phyloP scores from a whole-genome alignment of 2,113 vertebrate species.

The Astatoreochromis straeleni region DNA sequence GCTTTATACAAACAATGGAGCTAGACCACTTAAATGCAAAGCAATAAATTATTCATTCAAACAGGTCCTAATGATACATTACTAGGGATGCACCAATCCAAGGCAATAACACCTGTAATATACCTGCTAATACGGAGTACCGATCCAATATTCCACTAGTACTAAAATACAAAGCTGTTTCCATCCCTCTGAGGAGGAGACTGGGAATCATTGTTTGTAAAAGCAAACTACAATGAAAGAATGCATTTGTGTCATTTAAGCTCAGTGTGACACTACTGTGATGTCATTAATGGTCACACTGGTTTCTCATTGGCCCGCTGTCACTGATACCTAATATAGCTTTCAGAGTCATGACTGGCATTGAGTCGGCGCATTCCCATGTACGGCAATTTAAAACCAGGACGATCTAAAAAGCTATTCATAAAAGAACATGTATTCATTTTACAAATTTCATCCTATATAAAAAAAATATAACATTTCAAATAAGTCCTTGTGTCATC shows the following conservation, averaged over 20 bases:
- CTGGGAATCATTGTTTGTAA: not conserved
- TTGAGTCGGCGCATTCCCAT: not conserved
- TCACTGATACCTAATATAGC: not conserved
- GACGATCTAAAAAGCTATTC: not conserved
- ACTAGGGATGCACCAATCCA: not conserved
- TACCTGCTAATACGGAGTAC: not conserved
- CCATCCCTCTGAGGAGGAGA: not conserved
- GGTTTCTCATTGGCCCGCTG: not conserved
- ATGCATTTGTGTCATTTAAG: not conserved
- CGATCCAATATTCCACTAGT: not conserved
- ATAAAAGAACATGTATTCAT: not conserved
- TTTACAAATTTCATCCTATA: not conserved
- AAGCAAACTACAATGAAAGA: not conserved
- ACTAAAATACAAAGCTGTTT: not conserved
- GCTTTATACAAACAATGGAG: not conserved
- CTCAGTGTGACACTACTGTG: not conserved
- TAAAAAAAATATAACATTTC: not conserved
- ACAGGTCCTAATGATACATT: not conserved
- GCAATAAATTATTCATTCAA: not conserved
- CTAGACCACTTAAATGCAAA: not conserved
- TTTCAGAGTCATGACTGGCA: not conserved
- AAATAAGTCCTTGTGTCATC: not conserved
- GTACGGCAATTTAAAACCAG: not conserved
- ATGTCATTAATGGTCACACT: not conserved
- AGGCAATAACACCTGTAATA: not conserved